These are phyloP conservation scores for Zaprionus vittiger DNA, from an alignment of 1,140 invertebrate genomes.

Conservation along the genomic window DNA sequence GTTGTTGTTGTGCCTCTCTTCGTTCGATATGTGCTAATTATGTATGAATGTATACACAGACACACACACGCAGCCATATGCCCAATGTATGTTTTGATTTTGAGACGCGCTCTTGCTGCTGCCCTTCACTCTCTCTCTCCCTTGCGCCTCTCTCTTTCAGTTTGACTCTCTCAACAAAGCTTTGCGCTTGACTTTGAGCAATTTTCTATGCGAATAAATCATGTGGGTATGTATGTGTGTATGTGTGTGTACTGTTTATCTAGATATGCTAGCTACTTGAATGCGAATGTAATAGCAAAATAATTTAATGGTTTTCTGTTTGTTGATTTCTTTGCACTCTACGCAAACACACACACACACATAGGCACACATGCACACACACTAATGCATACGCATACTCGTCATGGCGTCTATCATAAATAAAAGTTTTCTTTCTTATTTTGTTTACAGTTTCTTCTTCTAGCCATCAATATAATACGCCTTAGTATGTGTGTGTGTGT, in stretches of 20 bases:
- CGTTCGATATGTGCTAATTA: constrained; percentile 41
- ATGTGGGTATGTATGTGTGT: neutral
- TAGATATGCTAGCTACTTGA: constrained; percentile 35
- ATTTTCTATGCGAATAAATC: constrained; percentile 24
- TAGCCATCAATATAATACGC: constrained; percentile 7
- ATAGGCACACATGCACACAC: neutral
- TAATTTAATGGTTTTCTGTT: constrained; percentile 42
- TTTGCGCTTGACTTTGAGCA: constrained; percentile 47
- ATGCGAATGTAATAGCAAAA: constrained; percentile 49
- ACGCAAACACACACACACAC: constrained; percentile 2
- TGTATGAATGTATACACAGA: constrained; percentile 15
- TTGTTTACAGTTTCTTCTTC: constrained; percentile 21
- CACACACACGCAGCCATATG: neutral
- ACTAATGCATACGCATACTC: constrained; percentile 18
- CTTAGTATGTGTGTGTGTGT: constrained; percentile 1
- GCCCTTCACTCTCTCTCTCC: constrained; percentile 4
- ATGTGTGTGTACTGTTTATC: neutral
- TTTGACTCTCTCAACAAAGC: constrained; percentile 2
- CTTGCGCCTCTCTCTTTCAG: neutral
- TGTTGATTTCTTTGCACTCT: constrained; percentile 38
- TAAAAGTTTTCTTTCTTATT: constrained; percentile 43
- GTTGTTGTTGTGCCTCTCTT: constrained; percentile 29
- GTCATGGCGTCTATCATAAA: constrained; percentile 51
- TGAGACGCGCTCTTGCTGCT: constrained; percentile 15
- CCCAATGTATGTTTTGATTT: constrained; percentile 27